Conservation (phyloP, 1,140 invertebrate species). For the Zophobas morio region DNA sequence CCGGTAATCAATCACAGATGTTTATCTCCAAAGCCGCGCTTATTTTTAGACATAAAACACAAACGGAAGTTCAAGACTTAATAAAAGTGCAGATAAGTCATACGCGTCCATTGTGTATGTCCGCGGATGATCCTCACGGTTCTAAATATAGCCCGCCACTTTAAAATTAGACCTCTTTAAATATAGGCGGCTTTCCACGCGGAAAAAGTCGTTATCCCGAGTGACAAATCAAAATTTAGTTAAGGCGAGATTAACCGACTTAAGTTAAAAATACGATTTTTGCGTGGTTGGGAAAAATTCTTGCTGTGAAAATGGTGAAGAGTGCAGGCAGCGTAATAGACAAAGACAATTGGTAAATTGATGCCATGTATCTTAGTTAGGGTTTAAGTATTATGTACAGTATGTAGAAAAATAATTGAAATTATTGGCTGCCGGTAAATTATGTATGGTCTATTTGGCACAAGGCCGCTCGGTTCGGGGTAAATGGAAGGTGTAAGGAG, state of each 20-base stretch:
- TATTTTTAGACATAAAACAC: too few relatives aligned
- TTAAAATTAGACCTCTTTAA: slow-evolving; percentile 15
- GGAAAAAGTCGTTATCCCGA: too few relatives aligned
- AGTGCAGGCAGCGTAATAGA: background rate
- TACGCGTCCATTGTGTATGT: background rate
- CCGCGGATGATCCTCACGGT: background rate
- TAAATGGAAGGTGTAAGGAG: slow-evolving; percentile 6
- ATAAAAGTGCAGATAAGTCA: slow-evolving; percentile 11
- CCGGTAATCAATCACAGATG: background rate
- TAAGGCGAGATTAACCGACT: too few relatives aligned
- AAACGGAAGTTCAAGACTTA: slow-evolving; percentile 9
- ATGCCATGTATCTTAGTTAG: slow-evolving; percentile 28
- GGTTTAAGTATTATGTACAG: slow-evolving; percentile 1
- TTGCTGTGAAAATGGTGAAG: background rate
- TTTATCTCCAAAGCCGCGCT: background rate
- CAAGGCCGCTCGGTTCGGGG: background rate
- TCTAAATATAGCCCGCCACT: background rate
- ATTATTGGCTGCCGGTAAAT: slow-evolving; percentile 22
- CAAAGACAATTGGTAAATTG: slow-evolving; percentile 28
- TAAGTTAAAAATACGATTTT: too few relatives aligned
- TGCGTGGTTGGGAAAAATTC: too few relatives aligned
- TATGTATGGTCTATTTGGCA: slow-evolving; percentile 9
- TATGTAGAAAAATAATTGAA: slow-evolving; percentile 7
- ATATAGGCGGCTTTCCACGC: background rate
- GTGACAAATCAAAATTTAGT: too few relatives aligned